These are phyloP conservation scores for Manis javanica DNA, from an alignment of 2,797 vertebrate species.

Conservation along the genomic window DNA sequence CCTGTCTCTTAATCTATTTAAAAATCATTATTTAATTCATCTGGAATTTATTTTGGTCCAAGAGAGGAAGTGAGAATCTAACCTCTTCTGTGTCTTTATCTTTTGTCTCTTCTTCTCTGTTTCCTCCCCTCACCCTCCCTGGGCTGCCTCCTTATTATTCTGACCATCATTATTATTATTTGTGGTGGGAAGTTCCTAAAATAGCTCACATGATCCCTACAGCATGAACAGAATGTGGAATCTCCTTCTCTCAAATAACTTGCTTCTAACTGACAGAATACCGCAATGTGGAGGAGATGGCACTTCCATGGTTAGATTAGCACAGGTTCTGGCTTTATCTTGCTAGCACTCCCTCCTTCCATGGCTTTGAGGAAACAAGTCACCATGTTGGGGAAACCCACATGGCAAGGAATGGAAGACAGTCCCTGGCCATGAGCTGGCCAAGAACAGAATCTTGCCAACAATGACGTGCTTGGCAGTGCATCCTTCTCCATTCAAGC, in stretches of 20 bases:
- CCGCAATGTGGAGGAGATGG: background rate
- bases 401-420: background rate
- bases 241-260: background rate
- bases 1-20: background rate
- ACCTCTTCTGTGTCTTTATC: background rate
- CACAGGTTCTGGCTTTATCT: background rate
- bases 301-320: background rate
- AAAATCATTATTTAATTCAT: background rate
- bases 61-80: background rate
- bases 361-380: background rate
- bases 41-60: background rate
- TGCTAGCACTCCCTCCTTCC: background rate
- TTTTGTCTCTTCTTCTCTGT: background rate
- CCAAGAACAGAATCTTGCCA: background rate
- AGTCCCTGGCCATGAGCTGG: background rate
- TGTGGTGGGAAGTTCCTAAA: background rate
- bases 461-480: background rate
- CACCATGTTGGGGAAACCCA: background rate
- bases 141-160: background rate
- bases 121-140: background rate
- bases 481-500: background rate
- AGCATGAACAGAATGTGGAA: background rate
- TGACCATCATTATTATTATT: background rate
- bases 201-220: background rate
- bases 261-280: background rate